Conservation (phyloP, 35 echinoderm and acorn worm genomes). For the Apostichopus californicus region DNA sequence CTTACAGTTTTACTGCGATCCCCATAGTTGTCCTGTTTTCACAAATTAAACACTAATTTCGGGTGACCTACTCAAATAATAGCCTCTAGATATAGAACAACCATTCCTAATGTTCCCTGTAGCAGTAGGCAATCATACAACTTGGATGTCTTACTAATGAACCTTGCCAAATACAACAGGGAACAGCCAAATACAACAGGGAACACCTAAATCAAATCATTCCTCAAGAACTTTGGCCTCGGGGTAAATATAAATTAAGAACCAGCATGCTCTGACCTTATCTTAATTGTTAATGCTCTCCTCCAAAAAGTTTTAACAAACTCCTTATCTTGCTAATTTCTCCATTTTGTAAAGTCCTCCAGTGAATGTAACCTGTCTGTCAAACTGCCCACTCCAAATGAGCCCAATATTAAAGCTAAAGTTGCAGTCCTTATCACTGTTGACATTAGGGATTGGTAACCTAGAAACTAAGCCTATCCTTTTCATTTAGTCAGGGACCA, state of each 20-base stretch:
- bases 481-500: background rate
- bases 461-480: background rate
- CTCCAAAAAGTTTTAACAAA: background rate
- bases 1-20: too few species aligned
- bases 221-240: background rate
- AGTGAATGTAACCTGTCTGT: background rate
- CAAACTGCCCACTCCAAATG: background rate
- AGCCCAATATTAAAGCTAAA: background rate
- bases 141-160: conserved; percentile 9
- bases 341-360: background rate
- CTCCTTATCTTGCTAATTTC: background rate
- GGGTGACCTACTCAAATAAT: background rate
- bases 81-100: background rate
- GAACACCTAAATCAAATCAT: background rate
- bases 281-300: conserved; percentile 40
- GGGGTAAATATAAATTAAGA: conserved; percentile 13
- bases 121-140: background rate
- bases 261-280: conserved; percentile 33
- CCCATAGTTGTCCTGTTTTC: background rate
- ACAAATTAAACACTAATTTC: background rate
- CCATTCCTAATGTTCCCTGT: background rate
- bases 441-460: conserved; percentile 23
- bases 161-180: background rate
- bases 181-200: background rate
- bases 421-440: background rate